Conservation (phyloP, 2,113 vertebrate species). For the Brachionichthys hirsutus region DNA sequence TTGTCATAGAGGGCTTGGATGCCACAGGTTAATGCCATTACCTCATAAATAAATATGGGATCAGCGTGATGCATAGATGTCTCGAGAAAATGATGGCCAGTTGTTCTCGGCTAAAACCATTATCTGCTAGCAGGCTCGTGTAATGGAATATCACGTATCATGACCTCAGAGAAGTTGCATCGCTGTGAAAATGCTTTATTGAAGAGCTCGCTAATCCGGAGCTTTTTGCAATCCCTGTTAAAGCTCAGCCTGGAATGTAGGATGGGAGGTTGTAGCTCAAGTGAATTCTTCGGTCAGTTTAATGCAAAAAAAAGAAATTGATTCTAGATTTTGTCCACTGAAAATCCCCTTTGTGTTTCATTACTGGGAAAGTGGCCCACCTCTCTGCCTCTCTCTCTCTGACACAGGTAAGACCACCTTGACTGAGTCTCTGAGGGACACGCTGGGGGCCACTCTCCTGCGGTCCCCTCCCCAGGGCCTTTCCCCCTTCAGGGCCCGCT, state of each 20-base stretch:
- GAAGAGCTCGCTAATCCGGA: conserved; percentile 35
- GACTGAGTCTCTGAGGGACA: conserved; percentile 80
- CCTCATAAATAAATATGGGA: conserved; percentile 54
- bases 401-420: conserved; percentile 89
- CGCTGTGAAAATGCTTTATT: conserved; percentile 52
- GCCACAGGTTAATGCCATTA: conserved; percentile 86
- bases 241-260: conserved; percentile 13
- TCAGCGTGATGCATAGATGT: conserved; percentile 61
- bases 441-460: conserved; percentile 80
- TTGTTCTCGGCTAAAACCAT: conserved; percentile 56
- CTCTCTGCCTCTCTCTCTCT: background rate
- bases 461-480: conserved; percentile 85
- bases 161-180: conserved; percentile 63
- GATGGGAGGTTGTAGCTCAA: conserved; percentile 3
- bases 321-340: background rate
- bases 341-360: background rate
- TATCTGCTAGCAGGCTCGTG: conserved; percentile 47
- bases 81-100: conserved; percentile 42
- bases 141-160: conserved; percentile 66
- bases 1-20: conserved; percentile 92
- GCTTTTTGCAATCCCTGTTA: conserved; percentile 27
- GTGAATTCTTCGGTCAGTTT: conserved; percentile 6
- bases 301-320: background rate
- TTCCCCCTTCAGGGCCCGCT: conserved; percentile 82
- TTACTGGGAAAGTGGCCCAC: background rate